Evolutionary conservation across 1,140 invertebrate species (phyloP), one percentile per base, ranked within the genome.

Genomic region (Dinothrombium tinctorium): DNA sequence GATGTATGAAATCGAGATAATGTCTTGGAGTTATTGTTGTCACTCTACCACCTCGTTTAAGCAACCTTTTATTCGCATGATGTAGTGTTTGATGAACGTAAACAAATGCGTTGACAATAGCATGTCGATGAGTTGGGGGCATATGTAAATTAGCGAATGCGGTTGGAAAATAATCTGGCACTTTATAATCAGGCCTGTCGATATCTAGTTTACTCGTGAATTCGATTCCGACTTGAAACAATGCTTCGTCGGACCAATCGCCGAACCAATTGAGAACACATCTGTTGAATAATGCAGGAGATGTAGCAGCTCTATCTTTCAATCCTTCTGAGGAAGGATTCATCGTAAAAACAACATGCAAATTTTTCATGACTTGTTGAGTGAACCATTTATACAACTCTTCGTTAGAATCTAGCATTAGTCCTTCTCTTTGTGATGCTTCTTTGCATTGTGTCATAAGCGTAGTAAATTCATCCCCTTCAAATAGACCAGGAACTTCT

Each of bases 181-280:
- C 62, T 38, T 68, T 68, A 72, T 89, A 96, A 65, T 76, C 54
- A 2, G 53, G 43, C 43, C 61, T 60, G 44, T 69, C 65, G 20
- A 71, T 57, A 49, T 70, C 68, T 31, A 71, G 52, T 49, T 60
- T 65, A 43, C 51, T 56, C 31, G 69, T 70, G 43, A 71, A 67
- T 49, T 71, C 66, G 40, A 56, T 51, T 32, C 65, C 62, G 44
- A 83, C 80, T 65, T 95, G 86, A 68, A 84, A 98, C 6, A 96
- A 62, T 2, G 92, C 87, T 11, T 81, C 80, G 56, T 94, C 83
- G 9, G 87, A 90, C 94, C 94, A 99, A 63, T 99, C 94, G 1
- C 94, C 94, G 58, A 98, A 98, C 94, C 94, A 99, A 60, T 99
- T 98, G 28, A 99, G 68, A 1, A 99, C 94, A 63, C 94, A 99